Evolutionary conservation across 2,888 invertebrate genomes (phyloP).

Genomic region (Oxytorus armatus): DNA sequence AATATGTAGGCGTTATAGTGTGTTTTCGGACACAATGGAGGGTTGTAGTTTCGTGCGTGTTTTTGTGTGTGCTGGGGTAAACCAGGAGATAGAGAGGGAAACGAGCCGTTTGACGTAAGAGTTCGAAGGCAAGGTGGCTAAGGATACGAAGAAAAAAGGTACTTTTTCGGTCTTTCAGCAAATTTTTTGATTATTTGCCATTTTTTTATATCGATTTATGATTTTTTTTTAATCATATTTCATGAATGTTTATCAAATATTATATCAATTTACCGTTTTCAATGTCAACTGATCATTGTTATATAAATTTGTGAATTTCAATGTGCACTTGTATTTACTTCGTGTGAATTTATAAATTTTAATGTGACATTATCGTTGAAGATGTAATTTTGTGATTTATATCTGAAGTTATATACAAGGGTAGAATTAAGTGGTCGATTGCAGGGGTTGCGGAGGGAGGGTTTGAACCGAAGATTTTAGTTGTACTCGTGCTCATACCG

Average conservation of each 20-base stretch:
- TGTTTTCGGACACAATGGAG: slow-evolving; percentile 24
- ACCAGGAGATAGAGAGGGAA: slow-evolving; percentile 23
- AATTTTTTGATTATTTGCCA: neutral
- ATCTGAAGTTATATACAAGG: neutral
- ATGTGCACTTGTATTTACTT: neutral
- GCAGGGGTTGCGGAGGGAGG: neutral
- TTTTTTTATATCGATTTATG: neutral
- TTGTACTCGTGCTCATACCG: slow-evolving; percentile 29
- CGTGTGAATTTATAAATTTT: neutral
- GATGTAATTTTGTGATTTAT: neutral
- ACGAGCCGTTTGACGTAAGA: slow-evolving; percentile 39
- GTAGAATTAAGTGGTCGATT: slow-evolving; percentile 9
- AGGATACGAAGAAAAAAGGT: slow-evolving; percentile 58
- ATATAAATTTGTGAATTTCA: neutral
- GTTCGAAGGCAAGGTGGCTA: slow-evolving; percentile 46
- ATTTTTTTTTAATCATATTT: too few species aligned
- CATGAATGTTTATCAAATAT: too few species aligned
- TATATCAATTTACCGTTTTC: neutral
- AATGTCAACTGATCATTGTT: neutral
- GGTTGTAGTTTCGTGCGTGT: slow-evolving; percentile 61
- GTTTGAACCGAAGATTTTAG: slow-evolving; percentile 35
- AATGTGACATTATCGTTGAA: too few species aligned
- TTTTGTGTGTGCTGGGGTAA: slow-evolving; percentile 51
- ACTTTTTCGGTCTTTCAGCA: slow-evolving; percentile 7
- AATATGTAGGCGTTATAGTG: slow-evolving; percentile 8